phyloP scores from a whole-genome alignment of 2,888 invertebrate species.

The Apantesis nais region DNA sequence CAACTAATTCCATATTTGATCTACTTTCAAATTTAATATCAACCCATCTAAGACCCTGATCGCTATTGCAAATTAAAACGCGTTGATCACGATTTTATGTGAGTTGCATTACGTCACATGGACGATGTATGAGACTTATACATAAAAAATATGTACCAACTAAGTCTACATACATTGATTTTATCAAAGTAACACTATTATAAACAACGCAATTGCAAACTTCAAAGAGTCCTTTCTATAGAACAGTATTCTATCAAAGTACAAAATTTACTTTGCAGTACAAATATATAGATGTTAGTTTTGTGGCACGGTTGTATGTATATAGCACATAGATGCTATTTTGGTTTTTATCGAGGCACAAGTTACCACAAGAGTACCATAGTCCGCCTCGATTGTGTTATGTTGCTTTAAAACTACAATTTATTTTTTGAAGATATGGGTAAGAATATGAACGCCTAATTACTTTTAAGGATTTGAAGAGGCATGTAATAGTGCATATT shows the following conservation, averaged over 20 bases:
- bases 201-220: not conserved
- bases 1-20: not conserved
- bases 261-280: conserved; percentile 53
- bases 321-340: conserved; percentile 27
- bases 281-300: conserved; percentile 48
- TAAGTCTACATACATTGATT: not conserved
- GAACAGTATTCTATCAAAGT: conserved; percentile 53
- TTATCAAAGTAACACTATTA: not conserved
- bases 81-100: not conserved
- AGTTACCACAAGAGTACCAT: conserved; percentile 42
- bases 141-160: not conserved
- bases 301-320: conserved; percentile 24
- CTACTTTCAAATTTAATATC: not conserved
- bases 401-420: conserved; percentile 33
- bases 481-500: conserved; percentile 52
- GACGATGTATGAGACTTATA: not conserved
- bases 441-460: conserved; percentile 47
- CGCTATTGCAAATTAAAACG: not conserved
- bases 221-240: not conserved
- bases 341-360: conserved; percentile 30
- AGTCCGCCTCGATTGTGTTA: conserved; percentile 36
- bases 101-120: not conserved
- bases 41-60: not conserved
- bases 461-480: conserved; percentile 48
- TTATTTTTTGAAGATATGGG: conserved; percentile 43